These are phyloP conservation scores for Thecocarcelia acutangulata DNA, from an alignment of 2,888 invertebrate species.

Conservation along the genomic window DNA sequence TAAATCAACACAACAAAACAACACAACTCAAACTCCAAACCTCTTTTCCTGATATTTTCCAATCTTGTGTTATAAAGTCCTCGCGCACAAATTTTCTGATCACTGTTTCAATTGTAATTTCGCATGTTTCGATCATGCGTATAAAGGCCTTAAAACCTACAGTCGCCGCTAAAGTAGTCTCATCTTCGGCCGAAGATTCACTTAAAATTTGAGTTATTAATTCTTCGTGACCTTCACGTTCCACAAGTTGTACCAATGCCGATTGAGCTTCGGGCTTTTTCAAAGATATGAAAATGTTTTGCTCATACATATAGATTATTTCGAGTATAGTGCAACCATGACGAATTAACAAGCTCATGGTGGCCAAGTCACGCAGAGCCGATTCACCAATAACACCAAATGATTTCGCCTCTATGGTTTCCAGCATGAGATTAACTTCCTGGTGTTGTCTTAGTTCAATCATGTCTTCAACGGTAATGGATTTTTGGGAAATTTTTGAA, in stretches of 20 bases:
- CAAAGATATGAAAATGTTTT: conserved; percentile 89
- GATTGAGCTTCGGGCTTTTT: conserved; percentile 91
- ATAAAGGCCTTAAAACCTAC: conserved; percentile 93
- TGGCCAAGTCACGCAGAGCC: conserved; percentile 90
- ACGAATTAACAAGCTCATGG: conserved; percentile 89
- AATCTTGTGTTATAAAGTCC: conserved; percentile 90
- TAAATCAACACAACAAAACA: conserved; percentile 34
- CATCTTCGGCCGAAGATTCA: conserved; percentile 90
- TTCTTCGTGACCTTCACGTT: conserved; percentile 90
- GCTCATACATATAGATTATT: conserved; percentile 89
- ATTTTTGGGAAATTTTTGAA: conserved; percentile 78
- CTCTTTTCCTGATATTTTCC: conserved; percentile 85
- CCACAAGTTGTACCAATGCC: conserved; percentile 91
- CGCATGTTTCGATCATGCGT: conserved; percentile 90
- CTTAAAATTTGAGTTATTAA: conserved; percentile 91
- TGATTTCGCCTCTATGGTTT: conserved; percentile 88
- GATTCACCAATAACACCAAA: conserved; percentile 89
- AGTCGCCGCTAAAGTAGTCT: conserved; percentile 88
- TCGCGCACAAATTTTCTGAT: conserved; percentile 91
- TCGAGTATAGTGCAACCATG: conserved; percentile 89
- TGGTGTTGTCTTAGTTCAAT: conserved; percentile 85
- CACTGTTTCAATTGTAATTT: conserved; percentile 91
- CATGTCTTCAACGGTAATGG: conserved; percentile 82
- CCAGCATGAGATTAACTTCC: conserved; percentile 89
- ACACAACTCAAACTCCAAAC: conserved; percentile 75